Evolutionary conservation across 2,113 vertebrate genomes (phyloP).

Genomic region (Plotosus lineatus): DNA sequence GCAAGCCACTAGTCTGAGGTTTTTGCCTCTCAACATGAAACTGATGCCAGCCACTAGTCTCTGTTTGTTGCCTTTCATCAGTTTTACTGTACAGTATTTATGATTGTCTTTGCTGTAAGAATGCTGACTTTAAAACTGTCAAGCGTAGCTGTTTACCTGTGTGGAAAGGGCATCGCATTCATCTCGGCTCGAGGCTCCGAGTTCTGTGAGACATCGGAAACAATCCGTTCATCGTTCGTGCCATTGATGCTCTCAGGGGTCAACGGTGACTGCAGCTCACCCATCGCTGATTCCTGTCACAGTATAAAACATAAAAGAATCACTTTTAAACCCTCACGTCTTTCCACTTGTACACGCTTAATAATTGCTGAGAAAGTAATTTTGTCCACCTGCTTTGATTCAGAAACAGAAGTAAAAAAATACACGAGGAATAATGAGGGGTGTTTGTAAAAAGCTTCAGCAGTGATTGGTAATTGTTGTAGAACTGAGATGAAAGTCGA

Average conservation of each 20-base stretch:
- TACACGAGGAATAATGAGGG: conserved; percentile 4
- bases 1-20: too few relatives aligned
- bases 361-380: neutral
- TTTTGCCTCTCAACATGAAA: too few relatives aligned
- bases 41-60: too few relatives aligned
- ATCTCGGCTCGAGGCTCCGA: conserved; percentile 83
- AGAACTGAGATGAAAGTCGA: neutral
- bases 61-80: too few relatives aligned
- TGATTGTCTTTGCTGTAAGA: too few relatives aligned
- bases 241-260: conserved; percentile 93
- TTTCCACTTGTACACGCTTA: neutral
- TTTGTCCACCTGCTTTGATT: neutral
- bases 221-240: conserved; percentile 82
- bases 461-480: neutral
- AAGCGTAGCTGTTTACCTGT: conserved; percentile 86
- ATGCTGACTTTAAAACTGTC: too few relatives aligned
- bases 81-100: too few relatives aligned
- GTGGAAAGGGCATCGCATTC: conserved; percentile 86
- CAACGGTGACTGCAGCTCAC: conserved; percentile 88
- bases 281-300: conserved; percentile 85
- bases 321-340: neutral
- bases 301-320: neutral
- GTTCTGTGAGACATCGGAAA: conserved; percentile 79
- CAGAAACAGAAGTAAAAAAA: neutral
- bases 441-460: neutral